These are phyloP conservation scores for Platycheirus rosarum DNA, from an alignment of 2,888 invertebrate species.

Conservation along the genomic window DNA sequence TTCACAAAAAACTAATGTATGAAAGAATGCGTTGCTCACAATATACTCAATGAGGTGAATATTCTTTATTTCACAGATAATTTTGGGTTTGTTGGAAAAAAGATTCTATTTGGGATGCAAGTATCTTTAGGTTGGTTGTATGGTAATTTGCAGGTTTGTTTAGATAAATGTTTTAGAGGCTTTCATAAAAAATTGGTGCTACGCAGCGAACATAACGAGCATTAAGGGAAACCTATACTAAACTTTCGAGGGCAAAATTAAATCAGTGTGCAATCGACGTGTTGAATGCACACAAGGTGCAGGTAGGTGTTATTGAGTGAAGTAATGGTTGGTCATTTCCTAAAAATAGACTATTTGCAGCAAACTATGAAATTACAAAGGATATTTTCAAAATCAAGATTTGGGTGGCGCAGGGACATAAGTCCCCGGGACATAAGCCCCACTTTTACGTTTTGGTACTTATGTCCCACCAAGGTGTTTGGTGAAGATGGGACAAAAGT, in stretches of 20 bases:
- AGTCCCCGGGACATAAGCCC: too few species aligned
- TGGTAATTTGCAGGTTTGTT: background rate
- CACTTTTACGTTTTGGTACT: too few species aligned
- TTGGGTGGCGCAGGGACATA: too few species aligned
- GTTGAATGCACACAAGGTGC: too few species aligned
- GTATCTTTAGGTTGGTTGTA: background rate
- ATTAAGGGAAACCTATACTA: slow-evolving; percentile 33
- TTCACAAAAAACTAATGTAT: slow-evolving; percentile 36
- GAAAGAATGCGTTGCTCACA: slow-evolving; percentile 36
- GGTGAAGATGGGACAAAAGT: too few species aligned
- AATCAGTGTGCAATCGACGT: background rate
- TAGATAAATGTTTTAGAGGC: slow-evolving; percentile 5
- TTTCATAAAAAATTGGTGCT: slow-evolving; percentile 7
- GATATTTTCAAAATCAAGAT: too few species aligned
- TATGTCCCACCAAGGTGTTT: too few species aligned
- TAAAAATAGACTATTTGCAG: too few species aligned
- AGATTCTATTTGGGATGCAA: background rate
- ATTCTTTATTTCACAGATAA: slow-evolving; percentile 29
- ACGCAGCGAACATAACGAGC: background rate
- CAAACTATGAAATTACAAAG: too few species aligned
- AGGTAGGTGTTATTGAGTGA: too few species aligned
- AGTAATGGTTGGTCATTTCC: too few species aligned
- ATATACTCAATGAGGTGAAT: slow-evolving; percentile 52
- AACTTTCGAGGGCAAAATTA: slow-evolving; percentile 25
- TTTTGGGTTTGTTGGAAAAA: slow-evolving; percentile 10